phyloP scores from a whole-genome alignment of 2,113 vertebrate genomes.

The Pituophis catenifer region DNA sequence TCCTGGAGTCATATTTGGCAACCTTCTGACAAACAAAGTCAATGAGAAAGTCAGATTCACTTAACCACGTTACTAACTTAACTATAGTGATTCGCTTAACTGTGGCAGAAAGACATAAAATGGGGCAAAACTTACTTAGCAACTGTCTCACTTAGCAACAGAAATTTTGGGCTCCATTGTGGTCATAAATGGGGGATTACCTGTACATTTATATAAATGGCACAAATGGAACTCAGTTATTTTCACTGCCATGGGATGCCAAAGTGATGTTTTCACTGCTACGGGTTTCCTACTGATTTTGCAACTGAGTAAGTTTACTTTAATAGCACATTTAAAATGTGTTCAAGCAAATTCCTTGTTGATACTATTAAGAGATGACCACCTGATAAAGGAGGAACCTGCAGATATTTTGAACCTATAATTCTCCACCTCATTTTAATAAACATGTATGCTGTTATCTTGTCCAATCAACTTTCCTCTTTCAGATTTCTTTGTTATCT shows the following conservation, averaged over 20 bases:
- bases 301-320: background rate
- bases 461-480: too few species aligned
- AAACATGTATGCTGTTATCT: too few species aligned
- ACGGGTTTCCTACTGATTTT: background rate
- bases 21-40: background rate
- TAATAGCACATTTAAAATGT: background rate
- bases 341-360: background rate
- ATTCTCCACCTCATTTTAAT: background rate
- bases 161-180: background rate
- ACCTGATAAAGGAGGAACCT: background rate
- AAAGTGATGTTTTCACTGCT: background rate
- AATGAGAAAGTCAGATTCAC: background rate
- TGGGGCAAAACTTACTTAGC: background rate
- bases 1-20: background rate
- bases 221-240: background rate
- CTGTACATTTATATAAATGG: background rate
- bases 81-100: background rate
- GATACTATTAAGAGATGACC: background rate
- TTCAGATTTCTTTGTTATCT: too few species aligned
- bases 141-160: background rate
- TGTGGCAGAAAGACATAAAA: background rate
- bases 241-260: background rate
- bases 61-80: background rate
- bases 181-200: background rate
- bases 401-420: background rate